Percentiles rank a stretch among this genome's conserved stretches.
These are phyloP conservation scores for Dermolepida albohirtum DNA, from an alignment of 2,888 invertebrate genomes.

Conservation along the genomic window DNA sequence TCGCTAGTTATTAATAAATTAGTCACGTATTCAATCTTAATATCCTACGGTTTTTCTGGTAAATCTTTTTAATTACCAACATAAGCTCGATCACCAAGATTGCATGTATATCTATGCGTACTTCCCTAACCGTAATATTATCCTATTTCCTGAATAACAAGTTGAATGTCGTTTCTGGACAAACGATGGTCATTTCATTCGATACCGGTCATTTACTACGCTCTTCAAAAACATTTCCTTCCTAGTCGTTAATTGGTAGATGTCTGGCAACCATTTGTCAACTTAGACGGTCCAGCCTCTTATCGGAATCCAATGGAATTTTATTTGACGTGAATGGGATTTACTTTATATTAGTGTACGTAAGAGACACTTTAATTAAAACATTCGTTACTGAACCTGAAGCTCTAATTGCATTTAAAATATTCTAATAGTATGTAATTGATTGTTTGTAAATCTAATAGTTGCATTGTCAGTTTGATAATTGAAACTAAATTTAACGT, in stretches of 20 bases:
- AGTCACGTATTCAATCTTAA: no score
- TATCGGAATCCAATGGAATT: slow-evolving; percentile 33
- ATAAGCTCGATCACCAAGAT: no score
- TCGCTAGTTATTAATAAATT: no score
- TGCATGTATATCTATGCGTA: no score
- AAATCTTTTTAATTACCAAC: no score
- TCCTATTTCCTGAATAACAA: slow-evolving; percentile 15
- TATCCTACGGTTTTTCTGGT: no score
- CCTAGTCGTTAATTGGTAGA: slow-evolving; percentile 31
- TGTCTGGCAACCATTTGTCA: slow-evolving; percentile 28
- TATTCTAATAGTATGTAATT: not conserved
- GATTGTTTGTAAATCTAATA: no score
- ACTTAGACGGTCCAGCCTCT: slow-evolving; percentile 17
- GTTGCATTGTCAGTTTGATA: no score
- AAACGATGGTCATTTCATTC: slow-evolving; percentile 26
- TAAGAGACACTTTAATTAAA: slow-evolving; percentile 18
- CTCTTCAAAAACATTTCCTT: slow-evolving; percentile 26
- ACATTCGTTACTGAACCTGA: not conserved
- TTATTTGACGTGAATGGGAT: slow-evolving; percentile 31
- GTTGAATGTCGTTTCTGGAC: slow-evolving; percentile 28
- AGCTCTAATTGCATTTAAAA: not conserved
- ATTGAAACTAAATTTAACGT: no score
- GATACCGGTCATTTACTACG: slow-evolving; percentile 29
- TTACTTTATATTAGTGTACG: slow-evolving; percentile 11
- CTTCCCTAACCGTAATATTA: no score